Conservation (phyloP, 1,140 invertebrate genomes). For the Zaprionus ghesquierei region DNA sequence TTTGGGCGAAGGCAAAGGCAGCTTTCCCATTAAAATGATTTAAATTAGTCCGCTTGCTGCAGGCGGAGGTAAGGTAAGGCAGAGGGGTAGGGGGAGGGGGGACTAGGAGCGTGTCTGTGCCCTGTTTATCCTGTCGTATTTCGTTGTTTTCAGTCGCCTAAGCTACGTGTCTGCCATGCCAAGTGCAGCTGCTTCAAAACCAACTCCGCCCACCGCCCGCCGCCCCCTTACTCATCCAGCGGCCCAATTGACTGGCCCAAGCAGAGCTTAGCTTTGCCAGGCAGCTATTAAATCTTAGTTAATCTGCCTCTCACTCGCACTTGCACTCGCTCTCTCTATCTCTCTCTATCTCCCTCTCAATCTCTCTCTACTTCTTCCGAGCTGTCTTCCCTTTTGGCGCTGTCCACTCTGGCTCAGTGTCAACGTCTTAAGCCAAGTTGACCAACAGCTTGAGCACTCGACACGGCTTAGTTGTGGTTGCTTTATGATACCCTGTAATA, state of each 20-base stretch:
- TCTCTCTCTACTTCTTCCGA: neutral
- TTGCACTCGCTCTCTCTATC: neutral
- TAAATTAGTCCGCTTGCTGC: conserved; percentile 49
- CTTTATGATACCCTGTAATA: neutral
- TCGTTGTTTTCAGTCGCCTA: neutral
- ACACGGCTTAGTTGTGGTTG: neutral
- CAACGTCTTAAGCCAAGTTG: neutral
- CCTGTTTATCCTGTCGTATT: neutral
- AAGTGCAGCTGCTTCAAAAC: neutral
- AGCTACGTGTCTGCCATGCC: neutral
- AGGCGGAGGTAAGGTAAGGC: neutral
- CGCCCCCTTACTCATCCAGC: neutral
- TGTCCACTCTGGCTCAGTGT: neutral
- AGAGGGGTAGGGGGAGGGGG: neutral
- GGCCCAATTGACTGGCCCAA: neutral
- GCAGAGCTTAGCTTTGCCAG: neutral
- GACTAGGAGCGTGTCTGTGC: neutral
- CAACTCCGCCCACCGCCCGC: too few relatives aligned
- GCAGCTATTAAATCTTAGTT: neutral
- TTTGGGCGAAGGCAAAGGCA: conserved; percentile 1
- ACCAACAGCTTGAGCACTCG: conserved; percentile 1
- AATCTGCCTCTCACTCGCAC: neutral
- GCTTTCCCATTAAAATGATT: conserved; percentile 67
- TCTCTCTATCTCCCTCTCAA: neutral
- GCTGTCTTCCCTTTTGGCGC: neutral